Percentiles rank a stretch among this genome's conserved stretches.
Evolutionary conservation across 1,140 invertebrate genomes (phyloP).

Genomic region (Dendroctonus ponderosae): DNA sequence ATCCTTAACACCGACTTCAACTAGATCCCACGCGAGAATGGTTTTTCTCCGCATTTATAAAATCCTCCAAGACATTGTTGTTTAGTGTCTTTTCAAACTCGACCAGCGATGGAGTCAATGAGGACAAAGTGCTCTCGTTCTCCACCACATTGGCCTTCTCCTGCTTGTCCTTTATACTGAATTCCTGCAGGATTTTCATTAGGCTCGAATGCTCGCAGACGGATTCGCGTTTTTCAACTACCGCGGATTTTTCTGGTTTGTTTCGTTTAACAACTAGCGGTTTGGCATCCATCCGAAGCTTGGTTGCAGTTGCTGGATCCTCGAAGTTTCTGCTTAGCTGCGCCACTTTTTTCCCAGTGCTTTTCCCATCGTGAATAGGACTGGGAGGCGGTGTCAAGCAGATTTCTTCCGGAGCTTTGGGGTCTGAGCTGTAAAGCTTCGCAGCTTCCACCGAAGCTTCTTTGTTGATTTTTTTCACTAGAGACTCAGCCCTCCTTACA

Average conservation of each 20-base stretch:
- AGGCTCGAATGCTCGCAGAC: constrained; percentile 43
- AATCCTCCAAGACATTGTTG: constrained; percentile 34
- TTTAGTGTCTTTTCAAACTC: constrained; percentile 37
- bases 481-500: constrained; percentile 41
- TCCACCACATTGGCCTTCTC: constrained; percentile 16
- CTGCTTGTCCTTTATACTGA: constrained; percentile 42
- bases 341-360: constrained; percentile 5
- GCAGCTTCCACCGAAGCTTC: constrained; percentile 28
- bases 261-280: background rate
- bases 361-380: constrained; percentile 27
- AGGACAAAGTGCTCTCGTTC: constrained; percentile 27
- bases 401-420: constrained; percentile 29
- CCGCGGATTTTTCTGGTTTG: constrained; percentile 2
- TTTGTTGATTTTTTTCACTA: constrained; percentile 45
- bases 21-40: constrained; percentile 23
- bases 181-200: constrained; percentile 45
- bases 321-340: constrained; percentile 2
- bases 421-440: background rate
- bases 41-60: constrained; percentile 37
- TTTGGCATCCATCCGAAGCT: background rate
- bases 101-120: constrained; percentile 30
- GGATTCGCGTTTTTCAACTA: constrained; percentile 1
- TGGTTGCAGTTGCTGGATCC: background rate
- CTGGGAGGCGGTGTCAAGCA: constrained; percentile 42
- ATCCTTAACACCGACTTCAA: background rate